Evolutionary conservation across 2,797 vertebrate genomes (phyloP), one percentile per base, ranked within the genome.

Genomic region (Nannoperca australis): DNA sequence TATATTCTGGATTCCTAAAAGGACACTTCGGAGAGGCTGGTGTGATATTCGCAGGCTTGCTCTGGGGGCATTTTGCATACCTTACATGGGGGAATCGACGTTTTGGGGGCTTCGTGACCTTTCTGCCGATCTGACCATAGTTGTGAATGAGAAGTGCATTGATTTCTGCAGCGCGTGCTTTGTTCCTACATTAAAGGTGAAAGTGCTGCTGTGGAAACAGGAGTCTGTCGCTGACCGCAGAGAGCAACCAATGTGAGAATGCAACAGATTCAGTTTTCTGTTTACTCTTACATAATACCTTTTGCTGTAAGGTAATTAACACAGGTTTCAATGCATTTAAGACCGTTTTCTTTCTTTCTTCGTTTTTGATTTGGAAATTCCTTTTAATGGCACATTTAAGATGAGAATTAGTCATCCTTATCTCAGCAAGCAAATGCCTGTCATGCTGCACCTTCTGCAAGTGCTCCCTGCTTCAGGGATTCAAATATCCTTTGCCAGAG

Each of bases 131-230:
- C 89, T 79, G 89, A 86, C 91, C 84, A 82, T 55, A 86, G 90
- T 73, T 83, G 85, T 92, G 91, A 95, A 91, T 91, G 92, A 88
- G 90, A 93, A 86, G 87, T 83, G 83, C 89, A 91, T 91, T 75
- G 91, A 93, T 92, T 90, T 78, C 74, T 45, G 44, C 24, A 53
- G 70, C 10, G 15, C 34, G 45, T 32, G 62, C 82, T 88, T 91
- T 90, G 86, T 84, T 78, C 80, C 62, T 61, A 40, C 81, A 86
- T 88, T 90, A 87, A 89, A 85, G 79, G 82, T 78, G 82, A 82
- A 76, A 9, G n/a, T 24, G 44, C 53, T 30, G 40, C 70, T 81
- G 53, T 63, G 65, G 77, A 79, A 72, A 62, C 60, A 65, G 56
- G 24, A 67, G 42, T n/a, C 17, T 49, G 7, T n/a, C 17, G 15